Base-by-base conservation (phyloP, 2,888 invertebrate species). In the Thecophora atra region DNA sequence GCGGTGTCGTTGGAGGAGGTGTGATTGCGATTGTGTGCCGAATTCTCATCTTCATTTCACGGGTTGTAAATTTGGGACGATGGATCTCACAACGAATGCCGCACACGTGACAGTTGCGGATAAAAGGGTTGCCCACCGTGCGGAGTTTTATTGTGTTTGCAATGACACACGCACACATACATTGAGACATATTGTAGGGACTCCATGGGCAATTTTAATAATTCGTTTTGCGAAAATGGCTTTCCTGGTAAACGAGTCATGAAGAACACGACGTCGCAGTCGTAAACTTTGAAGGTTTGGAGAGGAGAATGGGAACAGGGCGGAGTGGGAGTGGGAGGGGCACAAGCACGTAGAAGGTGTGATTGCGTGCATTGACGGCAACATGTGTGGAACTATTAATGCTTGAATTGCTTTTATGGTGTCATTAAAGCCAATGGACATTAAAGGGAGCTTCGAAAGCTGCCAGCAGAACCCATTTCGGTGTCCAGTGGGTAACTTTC, bases 191-290 rank as follows among this genome's bases (percentile, higher is more conserved):
- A 64, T 64, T 42, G 65, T 17, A 17, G 51, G 24, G 42, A 58
- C 58, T 68, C 77, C 78, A 77, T 80, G 80, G 81, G 80, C 82
- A 80, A 80, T 83, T 83, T 83, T 82, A 80, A 83, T 83, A 83
- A 84, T 83, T 83, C 84, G 78, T 83, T 83, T 84, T 82, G 81
- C 82, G 81, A 78, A 81, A 83, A 83, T 83, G 78, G 79, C 78
- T 79, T 79, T 81, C 75, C 82, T 77, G 79, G 82, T 82, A 82
- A 81, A 81, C 81, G 81, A 77, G 78, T 76, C 82, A 80, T 78
- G 76, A 77, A 79, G 81, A 81, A 80, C 80, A 77, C 73, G 78
- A 47, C 75, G 58, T 72, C 72, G 78, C 66, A 79, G 78, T 78
- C 80, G 77, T 17, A 13, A 17, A 4, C 17, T 17, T 11, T n/a